Evolutionary conservation across 1,140 invertebrate genomes (phyloP).

Genomic region (Drosophila bocki): DNA sequence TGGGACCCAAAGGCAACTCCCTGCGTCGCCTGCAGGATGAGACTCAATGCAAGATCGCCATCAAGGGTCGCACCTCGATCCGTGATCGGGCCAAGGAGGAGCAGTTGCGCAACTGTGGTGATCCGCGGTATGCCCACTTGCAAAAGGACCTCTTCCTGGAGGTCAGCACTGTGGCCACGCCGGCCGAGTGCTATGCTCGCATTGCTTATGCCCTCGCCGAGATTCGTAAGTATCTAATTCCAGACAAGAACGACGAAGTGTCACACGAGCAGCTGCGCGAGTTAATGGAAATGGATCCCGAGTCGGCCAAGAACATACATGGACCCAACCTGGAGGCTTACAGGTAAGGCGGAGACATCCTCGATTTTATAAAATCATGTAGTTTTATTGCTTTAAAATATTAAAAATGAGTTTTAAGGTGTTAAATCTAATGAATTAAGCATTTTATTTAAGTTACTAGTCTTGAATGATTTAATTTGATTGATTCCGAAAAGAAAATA

Average conservation of each 20-base stretch:
- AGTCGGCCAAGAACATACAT: slow-evolving; percentile 71
- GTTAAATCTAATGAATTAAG: too few relatives aligned
- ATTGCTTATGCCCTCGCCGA: slow-evolving; percentile 93
- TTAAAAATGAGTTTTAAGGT: too few relatives aligned
- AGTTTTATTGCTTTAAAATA: background rate
- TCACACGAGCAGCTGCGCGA: slow-evolving; percentile 81
- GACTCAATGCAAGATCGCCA: slow-evolving; percentile 96
- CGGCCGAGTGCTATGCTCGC: slow-evolving; percentile 93
- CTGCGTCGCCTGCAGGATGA: slow-evolving; percentile 95
- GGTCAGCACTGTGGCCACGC: slow-evolving; percentile 93
- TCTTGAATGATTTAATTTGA: too few relatives aligned
- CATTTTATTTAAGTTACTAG: too few relatives aligned
- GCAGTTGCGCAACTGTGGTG: slow-evolving; percentile 91
- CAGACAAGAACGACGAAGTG: slow-evolving; percentile 86
- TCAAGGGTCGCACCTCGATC: slow-evolving; percentile 95
- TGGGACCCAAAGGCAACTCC: slow-evolving; percentile 96
- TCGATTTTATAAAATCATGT: background rate
- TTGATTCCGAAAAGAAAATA: too few relatives aligned
- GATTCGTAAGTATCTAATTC: slow-evolving; percentile 90
- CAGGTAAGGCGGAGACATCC: slow-evolving; percentile 29
- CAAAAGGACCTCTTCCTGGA: slow-evolving; percentile 95
- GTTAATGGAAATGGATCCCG: slow-evolving; percentile 81
- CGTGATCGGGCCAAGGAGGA: slow-evolving; percentile 95
- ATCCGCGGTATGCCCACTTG: slow-evolving; percentile 95
- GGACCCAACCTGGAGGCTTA: slow-evolving; percentile 68